phyloP scores from a whole-genome alignment of 2,797 vertebrate species.

The Hydrolagus colliei region DNA sequence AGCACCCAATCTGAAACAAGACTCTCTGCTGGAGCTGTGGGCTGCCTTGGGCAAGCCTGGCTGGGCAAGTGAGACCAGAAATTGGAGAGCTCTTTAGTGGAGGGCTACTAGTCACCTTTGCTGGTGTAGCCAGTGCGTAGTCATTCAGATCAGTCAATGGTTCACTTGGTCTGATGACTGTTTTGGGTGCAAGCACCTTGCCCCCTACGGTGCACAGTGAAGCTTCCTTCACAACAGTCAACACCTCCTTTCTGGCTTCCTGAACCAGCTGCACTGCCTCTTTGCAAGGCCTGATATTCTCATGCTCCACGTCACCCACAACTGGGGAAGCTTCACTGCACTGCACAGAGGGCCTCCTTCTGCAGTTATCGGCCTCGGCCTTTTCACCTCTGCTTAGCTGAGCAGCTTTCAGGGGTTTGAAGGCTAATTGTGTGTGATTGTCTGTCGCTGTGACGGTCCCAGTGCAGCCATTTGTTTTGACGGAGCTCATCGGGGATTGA shows the following conservation, averaged over 20 bases:
- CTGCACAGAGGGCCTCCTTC: constrained; percentile 28
- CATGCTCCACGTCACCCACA: constrained; percentile 24
- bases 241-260: constrained; percentile 36
- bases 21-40: constrained; percentile 52
- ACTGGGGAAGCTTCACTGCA: not conserved
- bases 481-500: constrained; percentile 39
- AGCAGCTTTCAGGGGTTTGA: not conserved
- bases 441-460: constrained; percentile 36
- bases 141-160: constrained; percentile 35
- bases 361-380: constrained; percentile 34
- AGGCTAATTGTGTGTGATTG: not conserved
- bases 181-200: not conserved
- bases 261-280: constrained; percentile 32
- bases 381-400: constrained; percentile 34
- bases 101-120: not conserved
- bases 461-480: constrained; percentile 30
- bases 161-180: constrained; percentile 34
- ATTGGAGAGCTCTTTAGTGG: constrained; percentile 38
- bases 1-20: constrained; percentile 72
- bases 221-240: constrained; percentile 32
- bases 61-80: constrained; percentile 48
- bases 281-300: constrained; percentile 34
- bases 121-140: constrained; percentile 35
- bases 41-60: constrained; percentile 42
- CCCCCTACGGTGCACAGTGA: constrained; percentile 35